Conservation (phyloP, 2,888 invertebrate species). For the Julus scanicus region DNA sequence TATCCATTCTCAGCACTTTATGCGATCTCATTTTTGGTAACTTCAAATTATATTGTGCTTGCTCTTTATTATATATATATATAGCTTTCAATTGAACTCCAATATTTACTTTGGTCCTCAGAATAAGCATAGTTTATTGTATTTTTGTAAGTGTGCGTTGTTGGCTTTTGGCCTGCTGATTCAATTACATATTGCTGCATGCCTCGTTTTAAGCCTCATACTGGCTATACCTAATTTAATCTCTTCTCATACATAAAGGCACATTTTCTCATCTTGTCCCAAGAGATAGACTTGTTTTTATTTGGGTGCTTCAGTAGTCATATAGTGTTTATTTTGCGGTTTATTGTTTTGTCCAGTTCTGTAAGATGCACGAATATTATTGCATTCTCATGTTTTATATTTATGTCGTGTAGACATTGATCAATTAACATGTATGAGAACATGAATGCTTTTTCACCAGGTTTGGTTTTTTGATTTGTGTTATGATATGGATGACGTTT, state of each 20-base stretch:
- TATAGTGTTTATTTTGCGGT: not conserved
- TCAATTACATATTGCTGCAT: not conserved
- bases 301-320: not conserved
- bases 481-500: no score
- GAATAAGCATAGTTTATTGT: not conserved
- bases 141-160: not conserved
- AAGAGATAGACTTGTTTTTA: not conserved
- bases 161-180: not conserved
- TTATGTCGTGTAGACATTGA: no score
- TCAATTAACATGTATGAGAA: no score
- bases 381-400: not conserved
- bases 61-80: not conserved
- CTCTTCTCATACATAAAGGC: not conserved
- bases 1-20: no score
- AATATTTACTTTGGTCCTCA: not conserved
- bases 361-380: no score
- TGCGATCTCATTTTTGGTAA: no score
- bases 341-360: not conserved
- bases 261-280: not conserved
- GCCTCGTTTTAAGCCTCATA: not conserved
- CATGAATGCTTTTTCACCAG: no score
- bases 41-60: not conserved
- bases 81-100: not conserved
- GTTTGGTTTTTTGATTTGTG: no score
- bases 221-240: not conserved